Percentiles rank a stretch among this genome's conserved stretches.
These are phyloP conservation scores for Argyrosomus regius DNA, from an alignment of 2,797 vertebrate genomes.

Conservation along the genomic window DNA sequence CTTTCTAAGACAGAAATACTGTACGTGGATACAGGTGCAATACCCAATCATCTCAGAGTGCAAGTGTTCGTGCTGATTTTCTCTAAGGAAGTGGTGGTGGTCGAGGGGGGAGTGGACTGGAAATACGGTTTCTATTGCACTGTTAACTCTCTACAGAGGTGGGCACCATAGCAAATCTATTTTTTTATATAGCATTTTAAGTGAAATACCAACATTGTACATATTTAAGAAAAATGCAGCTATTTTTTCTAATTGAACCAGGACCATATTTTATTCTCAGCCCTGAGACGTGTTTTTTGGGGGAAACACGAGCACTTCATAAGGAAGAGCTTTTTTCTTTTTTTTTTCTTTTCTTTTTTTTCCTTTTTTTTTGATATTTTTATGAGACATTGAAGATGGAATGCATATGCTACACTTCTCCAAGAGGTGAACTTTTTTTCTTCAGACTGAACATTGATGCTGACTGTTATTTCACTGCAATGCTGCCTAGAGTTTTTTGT, in stretches of 20 bases:
- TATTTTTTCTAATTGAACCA: slow-evolving; percentile 92
- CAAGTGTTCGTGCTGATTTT: slow-evolving; percentile 93
- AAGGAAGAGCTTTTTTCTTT: slow-evolving; percentile 79
- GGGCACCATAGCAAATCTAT: slow-evolving; percentile 95
- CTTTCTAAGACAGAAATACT: slow-evolving; percentile 94
- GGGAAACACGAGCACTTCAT: slow-evolving; percentile 83
- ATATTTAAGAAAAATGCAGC: slow-evolving; percentile 90
- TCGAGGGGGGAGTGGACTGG: slow-evolving; percentile 75
- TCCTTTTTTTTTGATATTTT: slow-evolving; percentile 57
- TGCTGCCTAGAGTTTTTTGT: slow-evolving; percentile 88
- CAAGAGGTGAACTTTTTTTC: slow-evolving; percentile 78
- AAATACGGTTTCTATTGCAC: slow-evolving; percentile 89
- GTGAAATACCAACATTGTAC: slow-evolving; percentile 88
- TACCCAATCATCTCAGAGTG: slow-evolving; percentile 97
- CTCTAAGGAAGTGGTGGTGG: slow-evolving; percentile 63
- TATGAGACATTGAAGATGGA: slow-evolving; percentile 83
- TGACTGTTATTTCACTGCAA: slow-evolving; percentile 89
- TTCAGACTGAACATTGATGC: slow-evolving; percentile 84
- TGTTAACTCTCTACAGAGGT: slow-evolving; percentile 87
- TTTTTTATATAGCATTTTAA: slow-evolving; percentile 98
- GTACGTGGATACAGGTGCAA: slow-evolving; percentile 96
- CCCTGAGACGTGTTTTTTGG: slow-evolving; percentile 77
- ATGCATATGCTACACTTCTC: slow-evolving; percentile 84
- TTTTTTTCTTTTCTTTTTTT: slow-evolving; percentile 50
- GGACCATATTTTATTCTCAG: slow-evolving; percentile 92